Conservation (phyloP, 2,797 vertebrate species). For the Spondyliosoma cantharus region DNA sequence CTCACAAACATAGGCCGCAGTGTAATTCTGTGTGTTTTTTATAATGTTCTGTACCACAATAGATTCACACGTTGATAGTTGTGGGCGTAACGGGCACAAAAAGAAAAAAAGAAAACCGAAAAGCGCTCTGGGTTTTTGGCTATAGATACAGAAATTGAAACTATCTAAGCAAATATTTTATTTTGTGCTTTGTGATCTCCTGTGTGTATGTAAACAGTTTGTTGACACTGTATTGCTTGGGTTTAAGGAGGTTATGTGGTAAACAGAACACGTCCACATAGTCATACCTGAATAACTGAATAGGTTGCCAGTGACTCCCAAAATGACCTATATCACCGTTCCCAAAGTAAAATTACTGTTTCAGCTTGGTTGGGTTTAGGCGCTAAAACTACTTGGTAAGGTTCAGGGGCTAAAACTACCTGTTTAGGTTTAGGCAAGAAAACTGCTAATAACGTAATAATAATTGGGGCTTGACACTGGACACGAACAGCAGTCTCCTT, state of each 20-base stretch:
- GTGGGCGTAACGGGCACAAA: not conserved
- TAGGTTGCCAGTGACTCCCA: too few species aligned
- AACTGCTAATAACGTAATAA: too few species aligned
- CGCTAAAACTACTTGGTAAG: too few species aligned
- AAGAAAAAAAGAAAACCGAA: not conserved
- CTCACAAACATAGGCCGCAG: slow-evolving; percentile 12
- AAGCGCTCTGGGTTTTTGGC: not conserved
- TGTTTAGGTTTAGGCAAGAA: too few species aligned
- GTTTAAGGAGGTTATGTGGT: not conserved
- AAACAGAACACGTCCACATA: too few species aligned
- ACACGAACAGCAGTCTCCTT: too few species aligned
- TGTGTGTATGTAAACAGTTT: not conserved
- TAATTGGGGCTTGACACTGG: too few species aligned
- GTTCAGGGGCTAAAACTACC: too few species aligned
- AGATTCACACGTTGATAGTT: not conserved
- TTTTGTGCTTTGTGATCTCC: not conserved
- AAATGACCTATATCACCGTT: too few species aligned
- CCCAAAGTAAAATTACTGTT: too few species aligned
- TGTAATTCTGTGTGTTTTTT: slow-evolving; percentile 17
- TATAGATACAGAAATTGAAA: not conserved
- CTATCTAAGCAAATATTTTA: not conserved
- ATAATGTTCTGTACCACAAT: slow-evolving; percentile 7
- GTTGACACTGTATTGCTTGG: not conserved
- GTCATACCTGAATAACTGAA: too few species aligned
- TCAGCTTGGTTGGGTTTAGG: too few species aligned